phyloP scores from a whole-genome alignment of 2,113 vertebrate genomes.

The Paracanthobrama guichenoti region DNA sequence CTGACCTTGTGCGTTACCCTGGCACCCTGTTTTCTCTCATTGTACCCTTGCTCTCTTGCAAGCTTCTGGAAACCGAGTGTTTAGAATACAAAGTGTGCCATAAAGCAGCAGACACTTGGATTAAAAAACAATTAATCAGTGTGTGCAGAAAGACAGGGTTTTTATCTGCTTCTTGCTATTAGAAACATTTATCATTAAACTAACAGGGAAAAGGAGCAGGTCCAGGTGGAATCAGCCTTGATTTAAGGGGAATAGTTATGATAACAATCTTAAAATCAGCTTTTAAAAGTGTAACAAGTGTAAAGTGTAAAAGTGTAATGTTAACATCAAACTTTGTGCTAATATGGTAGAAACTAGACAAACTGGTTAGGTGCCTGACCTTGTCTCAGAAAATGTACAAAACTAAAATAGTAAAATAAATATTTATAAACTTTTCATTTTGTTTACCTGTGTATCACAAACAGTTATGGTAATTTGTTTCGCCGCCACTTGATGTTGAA shows the following conservation, averaged over 20 bases:
- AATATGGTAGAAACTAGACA: background rate
- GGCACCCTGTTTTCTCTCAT: background rate
- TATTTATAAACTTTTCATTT: background rate
- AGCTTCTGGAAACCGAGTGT: background rate
- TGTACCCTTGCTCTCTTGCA: constrained; percentile 6
- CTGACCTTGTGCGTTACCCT: constrained; percentile 28
- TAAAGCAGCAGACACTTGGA: constrained; percentile 15
- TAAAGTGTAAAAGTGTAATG: too few relatives aligned
- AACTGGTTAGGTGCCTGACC: background rate
- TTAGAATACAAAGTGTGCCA: constrained; percentile 50
- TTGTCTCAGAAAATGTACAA: background rate
- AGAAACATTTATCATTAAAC: background rate
- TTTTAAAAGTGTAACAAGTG: background rate
- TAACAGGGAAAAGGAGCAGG: background rate
- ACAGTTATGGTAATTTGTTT: background rate
- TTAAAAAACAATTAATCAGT: background rate
- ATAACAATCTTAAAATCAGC: background rate
- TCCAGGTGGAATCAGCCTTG: background rate
- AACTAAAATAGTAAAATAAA: background rate
- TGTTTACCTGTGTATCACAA: background rate
- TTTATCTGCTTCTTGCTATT: background rate
- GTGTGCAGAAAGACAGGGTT: background rate
- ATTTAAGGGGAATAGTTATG: background rate
- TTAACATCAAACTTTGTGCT: background rate
- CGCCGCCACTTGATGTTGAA: background rate